Base-by-base conservation (phyloP, 2,888 invertebrate genomes). In the Leptopilina drosophilae region DNA sequence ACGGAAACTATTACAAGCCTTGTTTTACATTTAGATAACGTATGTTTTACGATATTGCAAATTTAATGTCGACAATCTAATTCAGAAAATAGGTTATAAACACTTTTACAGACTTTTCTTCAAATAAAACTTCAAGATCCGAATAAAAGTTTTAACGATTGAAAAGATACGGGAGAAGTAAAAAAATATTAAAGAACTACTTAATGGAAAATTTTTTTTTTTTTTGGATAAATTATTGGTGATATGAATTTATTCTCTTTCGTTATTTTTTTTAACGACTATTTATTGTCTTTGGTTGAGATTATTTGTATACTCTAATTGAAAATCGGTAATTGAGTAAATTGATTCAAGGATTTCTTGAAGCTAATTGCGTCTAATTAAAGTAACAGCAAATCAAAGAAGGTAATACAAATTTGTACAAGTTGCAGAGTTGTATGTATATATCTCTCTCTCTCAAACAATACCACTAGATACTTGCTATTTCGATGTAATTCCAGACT, bases 1-100 rank as follows among this genome's bases (percentile, higher is more conserved):
- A 20, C 12, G 6, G 46, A 26, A 46, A 69, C 53, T 11, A 26
- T 69, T 12, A 53, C 49, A 12, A 11, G 69, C 26, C 8, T 20
- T 53, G 64, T 64, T 15, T n/a, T 69, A 12, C 11, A 49, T 26
- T 67, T 26, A 49, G 49, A 49, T 12, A 20, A 15, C 49, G 46
- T 67, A 67, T 67, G 49, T 46, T 67, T 6, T 8, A 69, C 49
- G 26, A 20, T 49, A 69, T 53, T 53, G 12, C 3, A 33, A 53
- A 14, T 46, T 49, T 69, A 69, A 69, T 69, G 46, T 8, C 12
- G 12, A 20, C n/a, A 5, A 8, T 26, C 15, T 69, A 69, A 53
- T 69, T 62, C 62, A 62, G 62, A n/a, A 53, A 69, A 53, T 53
- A 26, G 26, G 14, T 53, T 20, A 14, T 69, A 69, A 69, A 53